Evolutionary conservation across 2,888 invertebrate species (phyloP).

Genomic region (Oscheius sp.): DNA sequence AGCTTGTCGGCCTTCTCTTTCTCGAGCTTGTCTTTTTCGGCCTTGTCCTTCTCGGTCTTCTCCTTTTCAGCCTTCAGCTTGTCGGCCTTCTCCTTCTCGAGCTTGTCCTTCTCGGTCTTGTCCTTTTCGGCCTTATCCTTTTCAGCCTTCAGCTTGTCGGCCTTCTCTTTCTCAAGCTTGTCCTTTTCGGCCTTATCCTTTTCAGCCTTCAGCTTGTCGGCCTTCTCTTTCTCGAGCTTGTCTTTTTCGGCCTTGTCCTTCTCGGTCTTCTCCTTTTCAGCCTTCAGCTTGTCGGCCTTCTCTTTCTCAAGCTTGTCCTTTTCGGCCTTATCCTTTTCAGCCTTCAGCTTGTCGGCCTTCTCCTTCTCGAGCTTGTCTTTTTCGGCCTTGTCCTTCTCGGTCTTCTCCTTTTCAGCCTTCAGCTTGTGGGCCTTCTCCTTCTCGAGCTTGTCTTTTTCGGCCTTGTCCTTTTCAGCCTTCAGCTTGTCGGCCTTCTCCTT

Average conservation of each 20-base stretch:
- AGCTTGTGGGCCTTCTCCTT: not conserved
- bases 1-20: constrained; percentile 1
- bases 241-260: constrained; percentile 6
- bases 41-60: not conserved
- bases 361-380: constrained; percentile 8
- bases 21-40: not conserved
- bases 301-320: not conserved
- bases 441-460: not conserved
- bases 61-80: constrained; percentile 3
- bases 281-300: constrained; percentile 5
- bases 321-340: not conserved
- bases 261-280: constrained; percentile 3
- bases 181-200: not conserved
- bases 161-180: not conserved
- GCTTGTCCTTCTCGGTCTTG: not conserved
- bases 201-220: constrained; percentile 1
- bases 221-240: not conserved
- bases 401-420: not conserved
- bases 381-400: not conserved
- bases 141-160: not conserved
- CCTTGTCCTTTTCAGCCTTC: not conserved
- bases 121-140: constrained; percentile 7
- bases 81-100: constrained; percentile 11
- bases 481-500: not conserved
- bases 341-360: constrained; percentile 3